Conservation (phyloP, 37 sponge, comb jelly and placozoan genomes). For the Chondrosia reniformis region DNA sequence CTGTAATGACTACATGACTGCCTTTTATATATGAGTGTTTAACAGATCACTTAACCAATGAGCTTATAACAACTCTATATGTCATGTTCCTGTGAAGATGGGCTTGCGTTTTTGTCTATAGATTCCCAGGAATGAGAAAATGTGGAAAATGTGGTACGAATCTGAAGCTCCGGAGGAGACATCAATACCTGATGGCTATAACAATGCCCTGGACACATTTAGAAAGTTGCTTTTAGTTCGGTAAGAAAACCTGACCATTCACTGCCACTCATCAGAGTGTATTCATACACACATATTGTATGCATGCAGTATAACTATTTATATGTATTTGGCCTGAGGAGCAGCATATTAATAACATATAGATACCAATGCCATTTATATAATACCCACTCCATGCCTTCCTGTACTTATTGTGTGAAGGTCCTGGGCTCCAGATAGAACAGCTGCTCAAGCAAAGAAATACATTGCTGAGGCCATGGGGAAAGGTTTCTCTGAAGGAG, state of each 20-base stretch:
- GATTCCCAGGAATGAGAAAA: slow-evolving; percentile 93
- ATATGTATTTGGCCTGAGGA: too few relatives aligned
- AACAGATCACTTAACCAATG: too few relatives aligned
- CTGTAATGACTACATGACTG: too few relatives aligned
- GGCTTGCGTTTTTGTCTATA: slow-evolving; percentile 7
- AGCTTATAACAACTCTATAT: too few relatives aligned
- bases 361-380: not conserved
- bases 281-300: too few relatives aligned
- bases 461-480: slow-evolving; percentile 95
- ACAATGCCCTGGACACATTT: slow-evolving; percentile 89
- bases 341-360: too few relatives aligned
- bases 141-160: slow-evolving; percentile 98
- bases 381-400: not conserved
- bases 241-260: not conserved
- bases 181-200: slow-evolving; percentile 93
- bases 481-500: slow-evolving; percentile 90
- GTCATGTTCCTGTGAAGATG: too few relatives aligned
- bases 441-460: slow-evolving; percentile 89
- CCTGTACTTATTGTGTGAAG: not conserved
- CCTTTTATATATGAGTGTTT: too few relatives aligned
- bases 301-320: too few relatives aligned
- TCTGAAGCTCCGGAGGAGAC: slow-evolving; percentile 95
- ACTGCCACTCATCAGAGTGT: too few relatives aligned
- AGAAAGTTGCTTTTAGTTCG: slow-evolving; percentile 85
- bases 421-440: slow-evolving; percentile 96